Evolutionary conservation across 2,797 vertebrate genomes (phyloP), one percentile per base, ranked within the genome.

Genomic region (Miichthys miiuy): DNA sequence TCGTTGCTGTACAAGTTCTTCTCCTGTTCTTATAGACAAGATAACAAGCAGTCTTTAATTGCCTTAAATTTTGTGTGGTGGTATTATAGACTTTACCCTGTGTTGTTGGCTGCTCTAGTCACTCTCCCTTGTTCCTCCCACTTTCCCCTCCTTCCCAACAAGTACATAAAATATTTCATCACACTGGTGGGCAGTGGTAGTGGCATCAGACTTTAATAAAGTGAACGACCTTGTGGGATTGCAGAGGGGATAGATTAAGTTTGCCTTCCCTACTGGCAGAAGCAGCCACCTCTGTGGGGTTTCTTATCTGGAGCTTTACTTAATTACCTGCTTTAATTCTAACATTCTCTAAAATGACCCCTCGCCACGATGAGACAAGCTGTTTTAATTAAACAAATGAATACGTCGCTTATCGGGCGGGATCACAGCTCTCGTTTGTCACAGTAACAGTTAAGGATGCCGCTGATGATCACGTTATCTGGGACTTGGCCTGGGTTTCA

Each of bases 321-420:
- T 98, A 99, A 99, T 98, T 99, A 97, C 95, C 94, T 97, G 94
- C 95, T 97, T 98, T 97, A 97, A 97, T 98, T 98, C 96, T 95
- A 96, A 95, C 95, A 95, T 96, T 97, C 96, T 96, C 93, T 92
- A 93, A 96, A 97, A 97, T 96, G 96, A 97, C 96, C 96, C 94
- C 94, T 96, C 91, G 92, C 95, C 92, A 96, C 86, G 51, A 96
- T 81, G 91, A 96, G 92, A 93, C 95, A 95, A 94, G 88, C 94
- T 95, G 96, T 94, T 97, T 97, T 97, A 98, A 99, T 98, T 98
- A 98, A 96, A 97, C 96, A 97, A 97, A 97, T 97, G 93, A 96
- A 97, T 96, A 95, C 80, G 93, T 91, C 81, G 93, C 93, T 95
- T 97, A 97, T 96, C 95, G 91, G 90, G 77, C 77, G 88, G 64